Percentiles rank a stretch among this genome's conserved stretches.
phyloP scores from a whole-genome alignment of 2,888 invertebrate species.

The Caenorhabditis sp. region DNA sequence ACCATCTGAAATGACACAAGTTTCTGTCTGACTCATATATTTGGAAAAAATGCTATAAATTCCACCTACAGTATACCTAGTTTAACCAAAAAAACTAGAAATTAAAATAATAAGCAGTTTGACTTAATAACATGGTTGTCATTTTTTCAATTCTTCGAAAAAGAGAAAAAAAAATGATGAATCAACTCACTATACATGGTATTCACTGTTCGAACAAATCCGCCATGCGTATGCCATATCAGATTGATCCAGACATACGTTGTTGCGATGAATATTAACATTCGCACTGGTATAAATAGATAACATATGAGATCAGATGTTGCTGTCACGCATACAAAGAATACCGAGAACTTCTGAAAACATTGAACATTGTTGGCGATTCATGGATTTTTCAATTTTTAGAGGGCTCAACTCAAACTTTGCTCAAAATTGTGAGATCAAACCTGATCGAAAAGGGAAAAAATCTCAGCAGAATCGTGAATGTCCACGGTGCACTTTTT shows the following conservation, averaged over 20 bases:
- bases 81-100: neutral
- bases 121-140: neutral
- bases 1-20: constrained; percentile 24
- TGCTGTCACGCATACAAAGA: constrained; percentile 95
- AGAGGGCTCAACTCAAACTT: too few species aligned
- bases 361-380: neutral
- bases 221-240: constrained; percentile 49
- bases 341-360: constrained; percentile 90
- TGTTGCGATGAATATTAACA: constrained; percentile 84
- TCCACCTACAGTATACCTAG: too few species aligned
- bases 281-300: constrained; percentile 85
- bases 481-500: too few species aligned
- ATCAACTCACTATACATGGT: constrained; percentile 33
- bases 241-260: constrained; percentile 74
- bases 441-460: too few species aligned
- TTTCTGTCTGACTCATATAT: too few species aligned
- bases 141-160: constrained; percentile 3
- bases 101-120: neutral
- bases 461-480: too few species aligned
- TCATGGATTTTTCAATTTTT: too few species aligned
- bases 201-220: constrained; percentile 40
- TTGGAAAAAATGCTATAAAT: too few species aligned
- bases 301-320: constrained; percentile 98
- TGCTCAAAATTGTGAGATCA: neutral
- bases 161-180: neutral